phyloP scores from a whole-genome alignment of 2,888 invertebrate genomes.

The Hipparchia semele region DNA sequence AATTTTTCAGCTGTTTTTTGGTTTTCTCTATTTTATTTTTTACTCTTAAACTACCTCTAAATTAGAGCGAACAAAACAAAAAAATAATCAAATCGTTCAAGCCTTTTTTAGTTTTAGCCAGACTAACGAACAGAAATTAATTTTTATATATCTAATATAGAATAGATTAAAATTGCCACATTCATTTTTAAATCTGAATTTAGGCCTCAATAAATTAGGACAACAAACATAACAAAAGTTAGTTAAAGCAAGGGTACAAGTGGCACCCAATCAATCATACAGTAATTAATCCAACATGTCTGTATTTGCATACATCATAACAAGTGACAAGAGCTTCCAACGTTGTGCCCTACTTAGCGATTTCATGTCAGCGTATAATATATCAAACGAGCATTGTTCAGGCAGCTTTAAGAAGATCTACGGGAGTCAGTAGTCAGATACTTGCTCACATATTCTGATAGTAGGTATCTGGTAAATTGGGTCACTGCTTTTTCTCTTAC shows the following conservation, averaged over 20 bases:
- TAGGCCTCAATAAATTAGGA: no score
- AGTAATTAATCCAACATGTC: conserved; percentile 51
- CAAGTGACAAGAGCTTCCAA: conserved; percentile 10
- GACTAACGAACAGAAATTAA: no score
- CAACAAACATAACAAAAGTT: no score
- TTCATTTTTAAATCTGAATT: no score
- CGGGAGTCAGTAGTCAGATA: background rate
- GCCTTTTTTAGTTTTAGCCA: no score
- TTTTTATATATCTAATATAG: no score
- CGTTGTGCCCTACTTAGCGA: conserved; percentile 39
- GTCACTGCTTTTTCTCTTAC: background rate
- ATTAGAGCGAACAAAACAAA: no score
- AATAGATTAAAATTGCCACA: no score
- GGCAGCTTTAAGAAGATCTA: conserved; percentile 14
- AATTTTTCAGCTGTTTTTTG: no score
- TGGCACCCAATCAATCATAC: conserved; percentile 66
- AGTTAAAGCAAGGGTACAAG: background rate
- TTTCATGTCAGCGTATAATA: conserved; percentile 17
- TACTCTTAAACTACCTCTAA: no score
- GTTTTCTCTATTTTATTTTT: no score
- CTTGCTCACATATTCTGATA: background rate
- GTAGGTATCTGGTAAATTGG: background rate
- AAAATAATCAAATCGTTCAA: no score
- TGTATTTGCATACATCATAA: conserved; percentile 31
- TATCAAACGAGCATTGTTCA: conserved; percentile 18